Base-by-base conservation (phyloP, 2,888 invertebrate genomes). In the Drosophila koepferae region DNA sequence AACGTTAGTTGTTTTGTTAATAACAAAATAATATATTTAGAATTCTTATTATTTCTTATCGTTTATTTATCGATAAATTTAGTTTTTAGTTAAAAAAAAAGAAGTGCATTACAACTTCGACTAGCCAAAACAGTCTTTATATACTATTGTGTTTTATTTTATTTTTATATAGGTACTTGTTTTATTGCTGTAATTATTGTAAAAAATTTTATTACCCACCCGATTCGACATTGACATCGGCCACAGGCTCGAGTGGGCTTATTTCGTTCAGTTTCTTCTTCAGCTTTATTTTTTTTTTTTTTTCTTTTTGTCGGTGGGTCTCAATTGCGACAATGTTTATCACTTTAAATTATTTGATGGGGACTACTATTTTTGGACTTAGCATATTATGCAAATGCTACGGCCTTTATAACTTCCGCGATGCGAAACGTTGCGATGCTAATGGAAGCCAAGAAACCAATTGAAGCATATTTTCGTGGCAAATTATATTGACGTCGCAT, bases 151-250 rank as follows among this genome's bases (percentile, higher is more conserved):
- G 63, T 46, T 63, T 28, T 20, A 36, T 51, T 59, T 61, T 61
- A 34, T 60, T 64, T 59, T 68, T 54, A 69, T 65, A 67, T 76
- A 71, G 63, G 61, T 58, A 49, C 61, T 56, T 75, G 18, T 84
- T 89, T 90, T 89, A 90, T 90, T 72, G 71, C 75, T 77, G 88
- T 77, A 88, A 86, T 86, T 89, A 89, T 88, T 86, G 83, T 78
- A 72, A 80, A 66, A 87, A 82, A 80, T 84, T 89, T 89, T 89
- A 86, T 89, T 82, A 86, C 49, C 14, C 38, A 5, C 43, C 36
- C 36, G 16, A 20, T 2, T 46, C 46, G 72, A 58, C 85, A 89
- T 87, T 87, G 88, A 87, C 88, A 89, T 87, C 89, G 89, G 73
- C 65, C 67, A 69, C 72, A 80, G 72, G 72, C 67, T 63, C 58